phyloP scores from a whole-genome alignment of 2,797 vertebrate genomes.

The Pangasius krempfi region DNA sequence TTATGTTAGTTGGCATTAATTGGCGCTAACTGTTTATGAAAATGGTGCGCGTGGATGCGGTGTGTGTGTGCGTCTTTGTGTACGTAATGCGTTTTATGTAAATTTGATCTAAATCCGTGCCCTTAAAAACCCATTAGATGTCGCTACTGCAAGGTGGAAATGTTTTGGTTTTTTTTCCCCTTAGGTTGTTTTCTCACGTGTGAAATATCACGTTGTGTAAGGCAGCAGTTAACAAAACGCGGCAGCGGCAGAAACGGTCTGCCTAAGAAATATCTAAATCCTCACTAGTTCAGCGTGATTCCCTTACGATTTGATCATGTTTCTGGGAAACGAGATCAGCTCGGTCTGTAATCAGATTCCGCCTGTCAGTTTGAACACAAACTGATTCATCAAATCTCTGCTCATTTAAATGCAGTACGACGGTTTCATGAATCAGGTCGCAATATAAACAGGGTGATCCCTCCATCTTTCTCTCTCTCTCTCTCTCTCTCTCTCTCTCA shows the following conservation, averaged over 20 bases:
- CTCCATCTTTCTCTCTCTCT: not conserved
- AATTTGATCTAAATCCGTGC: not conserved
- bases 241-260: not conserved
- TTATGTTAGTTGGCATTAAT: not conserved
- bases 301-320: not conserved
- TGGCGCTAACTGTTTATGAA: too few species aligned
- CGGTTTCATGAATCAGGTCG: not conserved
- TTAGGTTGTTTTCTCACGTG: not conserved
- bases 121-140: not conserved
- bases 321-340: not conserved
- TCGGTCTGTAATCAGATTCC: not conserved
- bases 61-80: too few species aligned
- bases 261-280: not conserved
- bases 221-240: not conserved
- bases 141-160: not conserved
- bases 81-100: too few species aligned
- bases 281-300: not conserved
- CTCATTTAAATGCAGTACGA: not conserved
- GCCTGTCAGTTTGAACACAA: not conserved
- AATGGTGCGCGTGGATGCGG: too few species aligned
- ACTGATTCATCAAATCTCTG: not conserved
- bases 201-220: not conserved
- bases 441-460: not conserved
- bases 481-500: conserved; percentile 13
- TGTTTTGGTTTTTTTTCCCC: not conserved